Percentiles rank a stretch among this genome's conserved stretches.
phyloP scores from a whole-genome alignment of 2,113 vertebrate genomes.

The Antidorcas marsupialis region DNA sequence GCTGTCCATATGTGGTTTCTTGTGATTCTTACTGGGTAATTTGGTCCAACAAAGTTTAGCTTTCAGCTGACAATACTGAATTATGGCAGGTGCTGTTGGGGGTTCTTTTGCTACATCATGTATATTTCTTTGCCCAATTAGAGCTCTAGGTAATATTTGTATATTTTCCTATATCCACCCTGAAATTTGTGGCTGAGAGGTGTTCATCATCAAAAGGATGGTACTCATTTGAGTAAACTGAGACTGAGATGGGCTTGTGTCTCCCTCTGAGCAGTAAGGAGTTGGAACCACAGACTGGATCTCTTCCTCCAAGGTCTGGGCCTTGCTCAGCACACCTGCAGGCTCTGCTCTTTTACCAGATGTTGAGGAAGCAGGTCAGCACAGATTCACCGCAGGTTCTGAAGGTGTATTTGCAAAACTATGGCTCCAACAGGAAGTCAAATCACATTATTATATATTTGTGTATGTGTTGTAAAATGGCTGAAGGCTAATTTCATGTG shows the following conservation, averaged over 20 bases:
- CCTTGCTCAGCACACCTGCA: neutral
- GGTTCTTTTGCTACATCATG: slow-evolving; percentile 40
- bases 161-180: slow-evolving; percentile 35
- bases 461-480: neutral
- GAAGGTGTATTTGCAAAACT: neutral
- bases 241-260: neutral
- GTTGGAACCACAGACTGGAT: too few relatives aligned
- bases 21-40: neutral
- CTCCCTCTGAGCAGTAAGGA: neutral
- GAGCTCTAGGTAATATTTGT: slow-evolving; percentile 47
- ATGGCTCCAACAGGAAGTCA: neutral
- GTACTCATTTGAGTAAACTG: neutral
- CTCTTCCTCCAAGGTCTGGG: neutral
- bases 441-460: neutral
- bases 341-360: neutral
- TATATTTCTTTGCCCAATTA: slow-evolving; percentile 55
- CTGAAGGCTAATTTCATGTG: neutral
- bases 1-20: neutral
- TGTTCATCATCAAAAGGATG: neutral
- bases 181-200: neutral
- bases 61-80: slow-evolving; percentile 32
- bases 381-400: neutral
- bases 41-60: neutral
- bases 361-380: neutral
- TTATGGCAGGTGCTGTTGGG: slow-evolving; percentile 22